phyloP scores from a whole-genome alignment of 92 coral and sea anemone species.

The Parazoanthus atlanticus region DNA sequence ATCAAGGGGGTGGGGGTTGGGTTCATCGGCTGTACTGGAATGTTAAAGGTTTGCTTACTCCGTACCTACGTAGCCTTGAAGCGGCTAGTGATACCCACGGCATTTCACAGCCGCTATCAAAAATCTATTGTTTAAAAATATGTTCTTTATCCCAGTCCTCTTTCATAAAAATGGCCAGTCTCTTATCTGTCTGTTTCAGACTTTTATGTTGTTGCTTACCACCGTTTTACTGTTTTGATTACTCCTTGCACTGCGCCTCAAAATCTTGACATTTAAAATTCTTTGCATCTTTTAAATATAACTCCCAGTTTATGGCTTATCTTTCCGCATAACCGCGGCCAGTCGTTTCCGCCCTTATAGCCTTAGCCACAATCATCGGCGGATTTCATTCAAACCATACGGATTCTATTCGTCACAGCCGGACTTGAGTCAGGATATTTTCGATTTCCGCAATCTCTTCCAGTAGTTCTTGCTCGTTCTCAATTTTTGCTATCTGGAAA shows the following conservation, averaged over 20 bases:
- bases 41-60: too few species aligned
- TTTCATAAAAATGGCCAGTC: not conserved
- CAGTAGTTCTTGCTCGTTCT: conserved; percentile 61
- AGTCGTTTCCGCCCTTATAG: not conserved
- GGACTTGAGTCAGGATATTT: conserved; percentile 44
- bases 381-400: not conserved
- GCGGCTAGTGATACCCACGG: too few species aligned
- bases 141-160: too few species aligned
- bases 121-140: too few species aligned
- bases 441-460: conserved; percentile 73
- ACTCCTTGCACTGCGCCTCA: not conserved
- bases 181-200: not conserved
- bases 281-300: too few species aligned
- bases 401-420: not conserved
- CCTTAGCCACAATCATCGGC: not conserved
- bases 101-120: too few species aligned
- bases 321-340: not conserved
- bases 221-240: too few species aligned
- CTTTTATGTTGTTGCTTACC: not conserved
- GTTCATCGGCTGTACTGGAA: too few species aligned
- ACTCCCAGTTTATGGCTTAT: not conserved
- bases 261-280: not conserved
- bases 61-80: too few species aligned
- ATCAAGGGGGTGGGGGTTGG: too few species aligned
- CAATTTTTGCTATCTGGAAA: conserved; percentile 69